phyloP scores from a whole-genome alignment of 2,113 vertebrate species.

The Psilopogon haemacephalus region DNA sequence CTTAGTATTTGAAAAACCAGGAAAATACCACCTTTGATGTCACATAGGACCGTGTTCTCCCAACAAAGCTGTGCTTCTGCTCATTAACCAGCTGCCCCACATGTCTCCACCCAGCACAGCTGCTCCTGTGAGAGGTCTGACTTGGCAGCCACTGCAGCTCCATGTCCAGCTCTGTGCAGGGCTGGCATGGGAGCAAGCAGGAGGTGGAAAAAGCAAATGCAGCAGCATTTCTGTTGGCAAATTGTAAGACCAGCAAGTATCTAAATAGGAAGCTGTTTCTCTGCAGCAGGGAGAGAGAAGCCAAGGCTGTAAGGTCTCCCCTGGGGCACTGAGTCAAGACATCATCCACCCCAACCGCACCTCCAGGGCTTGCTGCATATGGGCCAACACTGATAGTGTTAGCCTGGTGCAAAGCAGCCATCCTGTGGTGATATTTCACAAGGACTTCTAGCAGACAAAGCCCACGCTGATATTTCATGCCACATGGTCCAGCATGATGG shows the following conservation, averaged over 20 bases:
- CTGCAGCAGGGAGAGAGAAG: neutral
- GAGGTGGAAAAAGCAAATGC: neutral
- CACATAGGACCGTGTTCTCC: neutral
- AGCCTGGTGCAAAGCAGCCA: neutral
- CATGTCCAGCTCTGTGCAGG: neutral
- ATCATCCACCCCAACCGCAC: rapidly evolving
- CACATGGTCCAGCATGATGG: rapidly evolving
- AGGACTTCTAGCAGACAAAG: neutral
- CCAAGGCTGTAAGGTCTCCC: neutral
- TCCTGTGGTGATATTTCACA: rapidly evolving
- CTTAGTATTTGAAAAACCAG: neutral
- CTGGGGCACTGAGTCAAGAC: rapidly evolving
- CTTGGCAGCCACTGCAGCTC: rapidly evolving
- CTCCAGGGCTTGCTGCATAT: neutral
- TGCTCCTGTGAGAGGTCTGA: neutral
- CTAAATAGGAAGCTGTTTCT: neutral
- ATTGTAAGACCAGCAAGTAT: neutral
- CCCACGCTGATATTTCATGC: neutral
- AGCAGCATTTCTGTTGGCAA: neutral
- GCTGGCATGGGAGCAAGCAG: neutral
- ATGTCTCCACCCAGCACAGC: neutral
- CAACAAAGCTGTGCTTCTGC: neutral
- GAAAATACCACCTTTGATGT: neutral
- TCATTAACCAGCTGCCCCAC: neutral
- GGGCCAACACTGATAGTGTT: rapidly evolving